Evolutionary conservation across 1,140 invertebrate species (phyloP).

Genomic region (Helicorthomorpha holstii): DNA sequence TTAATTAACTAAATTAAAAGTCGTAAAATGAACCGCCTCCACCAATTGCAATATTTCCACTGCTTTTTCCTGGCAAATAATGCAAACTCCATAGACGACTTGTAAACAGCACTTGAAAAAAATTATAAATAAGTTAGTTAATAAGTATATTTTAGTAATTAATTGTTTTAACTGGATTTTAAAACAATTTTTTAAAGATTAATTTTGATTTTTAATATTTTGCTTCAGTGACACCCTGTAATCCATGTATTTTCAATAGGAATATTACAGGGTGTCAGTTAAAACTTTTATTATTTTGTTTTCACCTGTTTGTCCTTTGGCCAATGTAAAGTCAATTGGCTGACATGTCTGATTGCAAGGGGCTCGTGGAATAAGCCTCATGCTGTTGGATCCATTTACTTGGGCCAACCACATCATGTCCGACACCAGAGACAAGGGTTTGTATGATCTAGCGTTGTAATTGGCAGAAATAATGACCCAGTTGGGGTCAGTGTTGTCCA

Average conservation of each 20-base stretch:
- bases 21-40: slow-evolving; percentile 60
- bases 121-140: slow-evolving; percentile 6
- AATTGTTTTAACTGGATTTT: neutral
- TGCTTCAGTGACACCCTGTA: neutral
- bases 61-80: slow-evolving; percentile 44
- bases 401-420: slow-evolving; percentile 50
- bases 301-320: slow-evolving; percentile 49
- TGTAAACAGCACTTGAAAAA: slow-evolving; percentile 43
- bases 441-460: slow-evolving; percentile 51
- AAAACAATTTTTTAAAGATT: neutral
- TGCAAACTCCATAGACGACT: slow-evolving; percentile 57
- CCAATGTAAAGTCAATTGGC: slow-evolving; percentile 40
- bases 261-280: neutral
- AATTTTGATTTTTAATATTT: neutral
- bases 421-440: slow-evolving; percentile 29
- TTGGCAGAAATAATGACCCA: slow-evolving; percentile 62
- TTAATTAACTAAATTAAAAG: too few relatives aligned
- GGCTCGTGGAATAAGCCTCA: slow-evolving; percentile 44
- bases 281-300: neutral
- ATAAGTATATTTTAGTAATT: neutral
- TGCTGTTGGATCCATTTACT: slow-evolving; percentile 43
- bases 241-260: neutral
- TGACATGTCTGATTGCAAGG: slow-evolving; percentile 51
- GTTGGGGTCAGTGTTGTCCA: slow-evolving; percentile 56
- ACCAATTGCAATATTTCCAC: slow-evolving; percentile 53